phyloP scores from a whole-genome alignment of 2,888 invertebrate genomes.

The Melolontha melolontha region DNA sequence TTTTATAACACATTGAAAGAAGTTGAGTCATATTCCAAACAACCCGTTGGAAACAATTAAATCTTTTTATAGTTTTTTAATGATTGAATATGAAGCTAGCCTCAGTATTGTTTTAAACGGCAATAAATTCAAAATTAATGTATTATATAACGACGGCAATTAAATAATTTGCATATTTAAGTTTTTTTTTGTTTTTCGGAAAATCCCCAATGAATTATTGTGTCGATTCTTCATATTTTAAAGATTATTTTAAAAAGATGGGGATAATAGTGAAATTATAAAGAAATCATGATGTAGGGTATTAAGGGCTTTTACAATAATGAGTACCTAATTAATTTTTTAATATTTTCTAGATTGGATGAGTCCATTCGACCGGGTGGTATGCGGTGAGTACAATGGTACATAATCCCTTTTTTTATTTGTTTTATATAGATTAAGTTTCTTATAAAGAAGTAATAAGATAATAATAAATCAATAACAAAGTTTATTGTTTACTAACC shows the following conservation, averaged over 20 bases:
- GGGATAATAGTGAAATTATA: too few species aligned
- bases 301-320: not conserved
- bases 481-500: not conserved
- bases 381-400: slow-evolving; percentile 94
- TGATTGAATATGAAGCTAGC: slow-evolving; percentile 16
- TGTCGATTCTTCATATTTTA: too few species aligned
- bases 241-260: too few species aligned
- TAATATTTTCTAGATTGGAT: slow-evolving; percentile 87
- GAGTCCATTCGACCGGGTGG: slow-evolving; percentile 94
- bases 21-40: slow-evolving; percentile 9
- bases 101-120: not conserved
- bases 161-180: slow-evolving; percentile 13
- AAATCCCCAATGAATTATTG: not conserved
- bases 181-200: not conserved
- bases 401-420: slow-evolving; percentile 73
- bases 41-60: slow-evolving; percentile 5
- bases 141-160: slow-evolving; percentile 23
- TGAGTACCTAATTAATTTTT: slow-evolving; percentile 31
- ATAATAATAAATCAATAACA: not conserved
- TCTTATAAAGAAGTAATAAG: slow-evolving; percentile 8
- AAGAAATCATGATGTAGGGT: too few species aligned
- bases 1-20: slow-evolving; percentile 23
- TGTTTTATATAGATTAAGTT: slow-evolving; percentile 67
- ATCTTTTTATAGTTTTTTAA: slow-evolving; percentile 8
- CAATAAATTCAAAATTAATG: slow-evolving; percentile 22